Base-by-base conservation (phyloP, 2,888 invertebrate species). In the Acrobasis suavella region DNA sequence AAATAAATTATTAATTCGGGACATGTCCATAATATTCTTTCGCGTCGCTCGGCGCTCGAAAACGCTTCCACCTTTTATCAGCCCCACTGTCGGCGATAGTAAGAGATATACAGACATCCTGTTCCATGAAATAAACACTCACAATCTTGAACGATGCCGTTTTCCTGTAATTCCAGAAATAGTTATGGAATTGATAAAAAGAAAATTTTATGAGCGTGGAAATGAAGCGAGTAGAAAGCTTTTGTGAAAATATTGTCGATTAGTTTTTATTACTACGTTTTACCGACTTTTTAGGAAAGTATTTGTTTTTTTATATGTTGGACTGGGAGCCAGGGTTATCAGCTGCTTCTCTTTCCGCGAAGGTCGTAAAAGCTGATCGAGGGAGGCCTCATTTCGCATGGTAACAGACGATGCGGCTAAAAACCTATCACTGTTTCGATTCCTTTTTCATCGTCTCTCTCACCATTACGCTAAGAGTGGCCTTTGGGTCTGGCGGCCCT, bases 21-120 rank as follows among this genome's bases (percentile, higher is more conserved):
- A 60, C 71, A 37, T 75, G 71, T 86, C 89, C 80, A 75, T 49
- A 69, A 17, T 65, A 71, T 64, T 64, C 69, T 66, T 55, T 64
- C 67, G 42, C 1, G n/a, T 6, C 46, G 9, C 22, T 51, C 15
- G 32, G 62, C 69, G 62, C 65, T 69, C 74, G 66, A 72, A 69
- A 73, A 75, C 72, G 80, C 77, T 83, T 81, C 83, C 82, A 87
- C 89, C 85, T 88, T 89, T 87, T 89, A 89, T 89, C 87, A 83
- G 72, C 67, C 73, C 76, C 86, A 87, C 87, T 85, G 88, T 89
- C 81, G 83, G 81, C 80, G 85, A 86, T 86, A 67, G 64, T 63
- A 73, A 81, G 83, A 85, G 88, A 88, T 87, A 89, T 83, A 79
- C 83, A 85, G 86, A 81, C 75, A 73, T 78, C 73, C 82, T 78